Evolutionary conservation across 2,888 invertebrate genomes (phyloP).

Genomic region (Phaedon cochleariae): DNA sequence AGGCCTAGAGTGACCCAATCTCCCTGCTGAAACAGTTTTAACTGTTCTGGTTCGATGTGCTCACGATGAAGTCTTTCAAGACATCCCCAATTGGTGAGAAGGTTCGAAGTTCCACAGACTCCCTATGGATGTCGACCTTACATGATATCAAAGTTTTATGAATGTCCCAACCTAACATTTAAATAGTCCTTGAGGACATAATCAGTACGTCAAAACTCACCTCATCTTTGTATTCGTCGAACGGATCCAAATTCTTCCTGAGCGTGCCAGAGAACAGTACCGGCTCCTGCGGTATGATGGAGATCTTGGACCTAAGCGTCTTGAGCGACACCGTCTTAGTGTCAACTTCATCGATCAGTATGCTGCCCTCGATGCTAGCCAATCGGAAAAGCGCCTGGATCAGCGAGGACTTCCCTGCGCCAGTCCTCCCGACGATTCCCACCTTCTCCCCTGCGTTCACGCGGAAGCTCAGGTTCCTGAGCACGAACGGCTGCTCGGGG

Average conservation of each 20-base stretch:
- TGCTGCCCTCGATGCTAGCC: constrained; percentile 77
- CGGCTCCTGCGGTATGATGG: constrained; percentile 88
- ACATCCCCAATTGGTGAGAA: too few species aligned
- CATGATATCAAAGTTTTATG: too few species aligned
- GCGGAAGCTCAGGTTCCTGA: constrained; percentile 73
- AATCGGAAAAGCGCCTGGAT: constrained; percentile 83
- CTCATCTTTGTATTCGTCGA: constrained; percentile 79
- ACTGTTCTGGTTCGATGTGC: too few species aligned
- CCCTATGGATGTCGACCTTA: too few species aligned
- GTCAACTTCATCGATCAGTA: constrained; percentile 81
- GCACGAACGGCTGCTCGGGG: constrained; percentile 73
- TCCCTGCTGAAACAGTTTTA: too few species aligned
- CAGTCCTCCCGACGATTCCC: constrained; percentile 83
- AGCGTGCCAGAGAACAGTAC: constrained; percentile 86
- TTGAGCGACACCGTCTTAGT: constrained; percentile 74
- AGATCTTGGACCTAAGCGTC: constrained; percentile 77
- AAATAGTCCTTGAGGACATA: too few species aligned
- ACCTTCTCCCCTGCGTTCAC: constrained; percentile 76
- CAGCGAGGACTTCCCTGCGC: constrained; percentile 82
- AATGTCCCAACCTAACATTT: too few species aligned
- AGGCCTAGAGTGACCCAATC: too few species aligned
- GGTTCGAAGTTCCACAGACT: too few species aligned
- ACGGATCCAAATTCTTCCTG: constrained; percentile 89
- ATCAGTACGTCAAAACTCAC: too few species aligned
- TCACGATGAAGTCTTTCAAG: too few species aligned